Conservation (phyloP, 2,797 vertebrate genomes). For the Acipenser transmontanus region DNA sequence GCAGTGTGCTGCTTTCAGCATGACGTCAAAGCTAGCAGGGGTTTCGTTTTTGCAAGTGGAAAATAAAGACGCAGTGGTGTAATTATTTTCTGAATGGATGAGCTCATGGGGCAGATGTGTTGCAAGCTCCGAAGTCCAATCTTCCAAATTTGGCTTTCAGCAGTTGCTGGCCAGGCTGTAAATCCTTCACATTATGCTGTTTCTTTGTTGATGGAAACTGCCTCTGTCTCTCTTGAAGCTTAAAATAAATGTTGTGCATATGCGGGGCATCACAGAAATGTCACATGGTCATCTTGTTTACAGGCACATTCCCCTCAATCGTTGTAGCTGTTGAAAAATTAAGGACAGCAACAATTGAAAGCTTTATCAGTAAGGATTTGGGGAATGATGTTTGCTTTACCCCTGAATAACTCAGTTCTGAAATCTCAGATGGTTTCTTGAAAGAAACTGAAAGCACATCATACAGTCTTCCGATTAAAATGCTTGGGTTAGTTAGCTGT, state of each 20-base stretch:
- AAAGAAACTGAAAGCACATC: too few relatives aligned
- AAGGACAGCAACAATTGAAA: too few relatives aligned
- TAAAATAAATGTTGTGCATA: not conserved
- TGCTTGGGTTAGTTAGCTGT: too few relatives aligned
- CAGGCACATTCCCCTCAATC: not conserved
- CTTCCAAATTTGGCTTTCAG: not conserved
- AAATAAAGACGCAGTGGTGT: not conserved
- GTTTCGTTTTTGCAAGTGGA: not conserved
- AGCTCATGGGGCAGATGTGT: not conserved
- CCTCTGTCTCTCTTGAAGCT: not conserved
- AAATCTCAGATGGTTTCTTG: too few relatives aligned
- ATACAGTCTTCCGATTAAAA: too few relatives aligned
- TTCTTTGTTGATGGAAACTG: not conserved
- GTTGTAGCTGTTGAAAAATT: not conserved
- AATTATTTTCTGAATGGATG: not conserved
- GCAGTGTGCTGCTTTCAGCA: too few relatives aligned
- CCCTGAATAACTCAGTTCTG: too few relatives aligned
- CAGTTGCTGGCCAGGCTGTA: not conserved
- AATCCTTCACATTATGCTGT: not conserved
- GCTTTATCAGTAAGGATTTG: too few relatives aligned
- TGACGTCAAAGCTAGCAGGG: too few relatives aligned
- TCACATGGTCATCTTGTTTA: conserved; percentile 2
- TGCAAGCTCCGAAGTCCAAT: not conserved
- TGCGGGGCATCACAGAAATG: not conserved
- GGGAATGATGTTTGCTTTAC: too few relatives aligned